phyloP scores from a whole-genome alignment of 2,888 invertebrate genomes.

The Anoncus sp. region DNA sequence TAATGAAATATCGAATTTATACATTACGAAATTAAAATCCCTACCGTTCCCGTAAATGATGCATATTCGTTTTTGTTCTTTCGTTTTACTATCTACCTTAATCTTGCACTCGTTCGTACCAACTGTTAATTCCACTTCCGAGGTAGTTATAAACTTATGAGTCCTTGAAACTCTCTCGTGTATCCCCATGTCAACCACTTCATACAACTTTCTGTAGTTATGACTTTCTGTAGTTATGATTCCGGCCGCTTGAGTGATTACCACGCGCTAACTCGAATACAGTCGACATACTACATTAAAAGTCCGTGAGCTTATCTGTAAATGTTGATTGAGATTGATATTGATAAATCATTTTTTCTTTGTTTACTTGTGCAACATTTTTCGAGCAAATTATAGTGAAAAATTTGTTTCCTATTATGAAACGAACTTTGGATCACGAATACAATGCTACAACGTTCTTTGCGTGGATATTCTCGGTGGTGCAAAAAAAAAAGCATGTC shows the following conservation, averaged over 20 bases:
- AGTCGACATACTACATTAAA: not conserved
- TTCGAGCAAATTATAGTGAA: not conserved
- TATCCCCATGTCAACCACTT: not conserved
- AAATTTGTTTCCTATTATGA: too few relatives aligned
- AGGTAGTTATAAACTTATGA: constrained; percentile 44
- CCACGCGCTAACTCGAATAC: not conserved
- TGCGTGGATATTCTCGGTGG: too few relatives aligned
- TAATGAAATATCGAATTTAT: constrained; percentile 10
- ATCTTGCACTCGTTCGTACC: constrained; percentile 4
- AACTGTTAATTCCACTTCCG: constrained; percentile 39
- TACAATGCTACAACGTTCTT: too few relatives aligned
- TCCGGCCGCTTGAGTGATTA: constrained; percentile 1
- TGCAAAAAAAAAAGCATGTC: too few relatives aligned
- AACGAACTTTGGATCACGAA: too few relatives aligned
- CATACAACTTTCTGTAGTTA: constrained; percentile 9
- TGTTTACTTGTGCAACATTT: not conserved
- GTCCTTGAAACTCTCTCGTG: constrained; percentile 28
- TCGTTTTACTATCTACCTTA: not conserved
- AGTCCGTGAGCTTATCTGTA: not conserved
- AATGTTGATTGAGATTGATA: not conserved
- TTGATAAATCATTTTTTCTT: not conserved
- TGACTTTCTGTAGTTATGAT: constrained; percentile 14
- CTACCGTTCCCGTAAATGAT: constrained; percentile 11
- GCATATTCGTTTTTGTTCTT: constrained; percentile 1
- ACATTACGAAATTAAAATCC: constrained; percentile 39